Percentiles rank a stretch among this genome's conserved stretches.
Evolutionary conservation across 2,888 invertebrate genomes (phyloP).

Genomic region (Melanchra persicariae): DNA sequence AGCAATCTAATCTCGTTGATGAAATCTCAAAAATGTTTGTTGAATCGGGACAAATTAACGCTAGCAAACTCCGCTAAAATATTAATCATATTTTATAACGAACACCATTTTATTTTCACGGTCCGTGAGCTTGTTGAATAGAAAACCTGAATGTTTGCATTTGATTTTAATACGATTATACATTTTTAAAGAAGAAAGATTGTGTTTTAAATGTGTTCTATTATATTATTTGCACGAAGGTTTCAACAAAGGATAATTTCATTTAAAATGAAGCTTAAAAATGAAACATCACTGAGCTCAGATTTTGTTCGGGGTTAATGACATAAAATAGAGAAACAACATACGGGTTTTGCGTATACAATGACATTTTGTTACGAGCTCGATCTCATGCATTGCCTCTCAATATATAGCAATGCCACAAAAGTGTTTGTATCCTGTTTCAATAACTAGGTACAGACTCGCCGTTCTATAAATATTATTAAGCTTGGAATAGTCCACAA

Average conservation of each 20-base stretch:
- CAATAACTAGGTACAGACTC: background rate
- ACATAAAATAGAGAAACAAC: background rate
- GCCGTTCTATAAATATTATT: background rate
- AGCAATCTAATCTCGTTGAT: slow-evolving; percentile 63
- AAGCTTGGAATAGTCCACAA: background rate
- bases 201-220: slow-evolving; percentile 27
- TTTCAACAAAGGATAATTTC: slow-evolving; percentile 18
- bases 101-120: slow-evolving; percentile 52
- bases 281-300: background rate
- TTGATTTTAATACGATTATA: slow-evolving; percentile 56
- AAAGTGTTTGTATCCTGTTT: background rate
- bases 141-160: slow-evolving; percentile 46
- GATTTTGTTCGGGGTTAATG: background rate
- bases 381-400: background rate
- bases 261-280: slow-evolving; percentile 8
- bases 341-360: background rate
- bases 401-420: background rate
- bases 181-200: slow-evolving; percentile 43
- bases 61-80: slow-evolving; percentile 59
- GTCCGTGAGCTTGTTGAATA: slow-evolving; percentile 41
- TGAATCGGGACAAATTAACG: slow-evolving; percentile 70
- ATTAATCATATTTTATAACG: slow-evolving; percentile 66
- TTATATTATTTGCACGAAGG: slow-evolving; percentile 29
- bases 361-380: background rate
- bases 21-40: slow-evolving; percentile 66